phyloP scores from a whole-genome alignment of 2,797 vertebrate species.

The Onychomys leucogaster region DNA sequence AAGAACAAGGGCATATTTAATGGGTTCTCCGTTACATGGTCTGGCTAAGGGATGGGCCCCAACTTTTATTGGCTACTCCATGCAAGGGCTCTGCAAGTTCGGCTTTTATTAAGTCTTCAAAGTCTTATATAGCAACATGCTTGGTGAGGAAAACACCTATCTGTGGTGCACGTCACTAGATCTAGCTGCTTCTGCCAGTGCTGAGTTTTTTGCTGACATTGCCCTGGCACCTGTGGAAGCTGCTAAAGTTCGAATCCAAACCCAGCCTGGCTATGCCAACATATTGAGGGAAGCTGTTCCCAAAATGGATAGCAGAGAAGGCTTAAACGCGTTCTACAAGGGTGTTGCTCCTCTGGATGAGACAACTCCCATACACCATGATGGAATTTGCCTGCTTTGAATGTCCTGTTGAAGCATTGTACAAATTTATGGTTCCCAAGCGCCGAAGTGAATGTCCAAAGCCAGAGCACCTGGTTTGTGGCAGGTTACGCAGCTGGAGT shows the following conservation, averaged over 20 bases:
- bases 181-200: slow-evolving; percentile 97
- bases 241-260: slow-evolving; percentile 97
- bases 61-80: slow-evolving; percentile 97
- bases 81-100: slow-evolving; percentile 99
- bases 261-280: slow-evolving; percentile 97
- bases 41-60: slow-evolving; percentile 98
- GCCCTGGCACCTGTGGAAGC: slow-evolving; percentile 99
- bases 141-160: slow-evolving; percentile 97
- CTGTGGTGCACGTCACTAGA: slow-evolving; percentile 98
- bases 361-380: slow-evolving; percentile 99
- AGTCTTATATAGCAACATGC: slow-evolving; percentile 93
- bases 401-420: slow-evolving; percentile 97
- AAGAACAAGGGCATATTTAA: slow-evolving; percentile 97
- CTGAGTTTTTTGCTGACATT: slow-evolving; percentile 98
- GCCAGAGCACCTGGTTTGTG: slow-evolving; percentile 94
- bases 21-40: slow-evolving; percentile 94
- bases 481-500: slow-evolving; percentile 99
- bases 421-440: slow-evolving; percentile 97
- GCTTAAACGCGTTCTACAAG: slow-evolving; percentile 98
- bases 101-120: slow-evolving; percentile 99
- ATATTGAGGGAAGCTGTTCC: slow-evolving; percentile 94
- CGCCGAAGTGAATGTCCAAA: slow-evolving; percentile 96
- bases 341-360: slow-evolving; percentile 99
- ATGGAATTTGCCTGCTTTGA: slow-evolving; percentile 99
- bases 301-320: slow-evolving; percentile 97